Percentiles rank a stretch among this genome's conserved stretches.
Evolutionary conservation across 2,113 vertebrate genomes (phyloP).

Genomic region (Todiramphus chloris): DNA sequence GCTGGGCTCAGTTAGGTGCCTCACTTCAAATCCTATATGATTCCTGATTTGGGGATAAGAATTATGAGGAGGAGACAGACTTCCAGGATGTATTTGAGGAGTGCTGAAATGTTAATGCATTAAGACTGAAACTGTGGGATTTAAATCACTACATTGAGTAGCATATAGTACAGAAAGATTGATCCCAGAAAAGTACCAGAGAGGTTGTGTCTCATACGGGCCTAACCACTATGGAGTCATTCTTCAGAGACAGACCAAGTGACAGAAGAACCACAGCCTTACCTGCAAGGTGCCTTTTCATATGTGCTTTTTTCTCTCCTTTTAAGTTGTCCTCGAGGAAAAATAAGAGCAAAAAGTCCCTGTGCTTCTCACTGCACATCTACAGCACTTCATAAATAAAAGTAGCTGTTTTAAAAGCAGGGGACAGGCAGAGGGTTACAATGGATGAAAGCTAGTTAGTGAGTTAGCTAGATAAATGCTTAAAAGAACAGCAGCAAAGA

Average conservation of each 20-base stretch:
- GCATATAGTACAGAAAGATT: slow-evolving; percentile 49
- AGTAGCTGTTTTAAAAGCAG: slow-evolving; percentile 67
- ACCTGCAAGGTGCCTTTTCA: slow-evolving; percentile 67
- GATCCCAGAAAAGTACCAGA: slow-evolving; percentile 50
- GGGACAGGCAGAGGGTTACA: slow-evolving; percentile 66
- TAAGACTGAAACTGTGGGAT: slow-evolving; percentile 44
- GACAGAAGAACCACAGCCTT: slow-evolving; percentile 51
- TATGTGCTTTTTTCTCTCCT: slow-evolving; percentile 45
- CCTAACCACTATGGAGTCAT: slow-evolving; percentile 52
- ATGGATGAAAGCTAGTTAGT: slow-evolving; percentile 68
- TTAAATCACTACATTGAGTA: slow-evolving; percentile 31
- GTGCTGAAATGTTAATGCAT: slow-evolving; percentile 30
- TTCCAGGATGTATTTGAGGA: slow-evolving; percentile 10
- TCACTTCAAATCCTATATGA: neutral
- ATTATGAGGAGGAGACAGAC: neutral
- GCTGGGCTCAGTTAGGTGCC: neutral
- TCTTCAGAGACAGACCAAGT: slow-evolving; percentile 62
- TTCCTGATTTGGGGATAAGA: neutral
- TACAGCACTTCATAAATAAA: slow-evolving; percentile 68
- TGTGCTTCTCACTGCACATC: slow-evolving; percentile 57
- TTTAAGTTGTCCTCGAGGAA: slow-evolving; percentile 66
- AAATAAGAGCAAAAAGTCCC: slow-evolving; percentile 66
- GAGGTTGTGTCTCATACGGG: slow-evolving; percentile 63
- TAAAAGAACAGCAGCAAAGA: slow-evolving; percentile 57
- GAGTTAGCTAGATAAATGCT: slow-evolving; percentile 62